Percentiles rank a stretch among this genome's conserved stretches.
These are phyloP conservation scores for Diglossa cyanea DNA, from an alignment of 2,797 vertebrate genomes.

Conservation along the genomic window DNA sequence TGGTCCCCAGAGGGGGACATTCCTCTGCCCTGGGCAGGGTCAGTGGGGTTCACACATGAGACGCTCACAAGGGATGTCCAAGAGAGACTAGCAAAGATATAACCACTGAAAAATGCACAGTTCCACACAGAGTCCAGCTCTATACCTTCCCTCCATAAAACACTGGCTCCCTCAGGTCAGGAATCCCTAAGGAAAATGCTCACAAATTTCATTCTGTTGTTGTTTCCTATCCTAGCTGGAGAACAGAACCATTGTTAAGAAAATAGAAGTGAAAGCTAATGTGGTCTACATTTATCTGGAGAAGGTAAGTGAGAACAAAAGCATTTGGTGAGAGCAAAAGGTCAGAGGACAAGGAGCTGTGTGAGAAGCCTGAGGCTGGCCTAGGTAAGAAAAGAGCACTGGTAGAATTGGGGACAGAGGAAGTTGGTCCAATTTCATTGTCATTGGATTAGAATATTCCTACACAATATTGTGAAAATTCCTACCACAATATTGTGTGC, in stretches of 20 bases:
- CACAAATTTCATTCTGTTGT: not conserved
- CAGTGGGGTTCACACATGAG: not conserved
- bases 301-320: slow-evolving; percentile 21
- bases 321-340: not conserved
- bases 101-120: not conserved
- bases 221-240: slow-evolving; percentile 42
- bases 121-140: not conserved
- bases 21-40: not conserved
- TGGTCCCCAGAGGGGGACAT: not conserved
- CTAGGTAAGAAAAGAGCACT: not conserved
- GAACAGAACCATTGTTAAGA: slow-evolving; percentile 18
- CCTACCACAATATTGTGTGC: not conserved
- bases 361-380: not conserved
- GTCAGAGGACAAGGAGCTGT: not conserved
- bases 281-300: slow-evolving; percentile 57
- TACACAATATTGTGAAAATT: not conserved
- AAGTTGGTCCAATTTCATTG: not conserved
- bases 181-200: not conserved
- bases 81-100: not conserved
- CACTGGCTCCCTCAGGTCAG: not conserved
- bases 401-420: not conserved
- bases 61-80: not conserved
- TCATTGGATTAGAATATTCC: not conserved
- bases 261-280: slow-evolving; percentile 43
- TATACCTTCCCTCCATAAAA: not conserved